These are phyloP conservation scores for Deroptyus accipitrinus DNA, from an alignment of 2,113 vertebrate genomes.

Conservation along the genomic window DNA sequence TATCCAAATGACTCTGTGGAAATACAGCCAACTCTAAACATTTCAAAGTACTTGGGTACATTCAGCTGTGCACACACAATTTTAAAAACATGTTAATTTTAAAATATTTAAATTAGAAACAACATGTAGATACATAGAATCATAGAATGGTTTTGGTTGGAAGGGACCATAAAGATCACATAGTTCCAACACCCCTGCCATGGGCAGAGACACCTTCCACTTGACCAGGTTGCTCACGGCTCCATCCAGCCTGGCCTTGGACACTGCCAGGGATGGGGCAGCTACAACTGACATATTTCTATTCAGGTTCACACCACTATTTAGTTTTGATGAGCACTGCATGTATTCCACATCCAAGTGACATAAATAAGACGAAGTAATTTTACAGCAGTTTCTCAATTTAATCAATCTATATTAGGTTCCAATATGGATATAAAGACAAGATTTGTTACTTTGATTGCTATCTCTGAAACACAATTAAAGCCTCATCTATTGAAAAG, in stretches of 20 bases:
- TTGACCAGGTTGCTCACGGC: neutral
- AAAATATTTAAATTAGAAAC: neutral
- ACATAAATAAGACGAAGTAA: neutral
- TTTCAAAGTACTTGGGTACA: neutral
- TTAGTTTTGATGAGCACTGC: neutral
- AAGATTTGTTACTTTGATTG: neutral
- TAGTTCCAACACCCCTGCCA: neutral
- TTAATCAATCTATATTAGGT: constrained; percentile 3
- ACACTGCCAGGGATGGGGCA: neutral
- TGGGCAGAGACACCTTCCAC: neutral
- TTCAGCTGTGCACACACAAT: neutral
- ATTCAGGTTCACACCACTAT: neutral
- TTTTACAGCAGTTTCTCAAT: neutral
- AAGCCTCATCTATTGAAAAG: constrained; percentile 18
- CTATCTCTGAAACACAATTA: neutral
- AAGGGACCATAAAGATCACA: neutral
- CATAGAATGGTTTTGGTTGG: neutral
- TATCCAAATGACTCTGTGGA: neutral
- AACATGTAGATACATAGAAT: neutral
- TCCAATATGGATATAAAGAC: neutral
- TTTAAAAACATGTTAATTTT: neutral
- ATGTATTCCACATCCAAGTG: neutral
- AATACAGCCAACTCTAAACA: neutral
- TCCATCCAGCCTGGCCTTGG: neutral
- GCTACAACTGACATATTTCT: neutral